A percentile compares a stretch with the other conserved stretches of the same genome.
Conservation (phyloP, 2,797 vertebrate genomes). For the Phataginus tetradactyla region DNA sequence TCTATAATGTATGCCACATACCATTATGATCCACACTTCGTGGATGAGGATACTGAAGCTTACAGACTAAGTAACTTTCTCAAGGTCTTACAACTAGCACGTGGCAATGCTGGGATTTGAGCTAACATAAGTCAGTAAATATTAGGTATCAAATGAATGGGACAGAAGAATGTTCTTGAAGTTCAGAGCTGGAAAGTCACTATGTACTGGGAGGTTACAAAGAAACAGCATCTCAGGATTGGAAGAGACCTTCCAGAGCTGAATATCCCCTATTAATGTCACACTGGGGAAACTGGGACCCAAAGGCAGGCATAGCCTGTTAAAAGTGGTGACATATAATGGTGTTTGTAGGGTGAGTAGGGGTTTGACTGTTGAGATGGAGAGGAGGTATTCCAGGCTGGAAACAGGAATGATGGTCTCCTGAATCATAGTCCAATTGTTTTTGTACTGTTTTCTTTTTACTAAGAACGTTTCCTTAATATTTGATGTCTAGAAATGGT, state of each 20-base stretch:
- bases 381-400: not conserved
- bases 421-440: not conserved
- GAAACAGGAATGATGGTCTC: not conserved
- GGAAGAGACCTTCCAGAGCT: not conserved
- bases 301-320: not conserved
- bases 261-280: not conserved
- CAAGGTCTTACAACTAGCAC: not conserved
- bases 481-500: not conserved
- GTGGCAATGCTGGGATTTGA: not conserved
- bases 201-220: not conserved
- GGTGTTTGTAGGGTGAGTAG: not conserved
- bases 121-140: not conserved
- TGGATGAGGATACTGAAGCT: not conserved
- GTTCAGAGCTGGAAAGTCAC: not conserved
- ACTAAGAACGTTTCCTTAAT: not conserved
- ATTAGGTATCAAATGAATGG: not conserved
- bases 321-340: not conserved
- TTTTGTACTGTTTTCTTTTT: conserved; percentile 39
- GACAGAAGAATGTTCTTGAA: not conserved
- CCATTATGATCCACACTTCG: not conserved
- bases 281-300: not conserved
- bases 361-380: not conserved
- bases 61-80: not conserved
- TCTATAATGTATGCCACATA: not conserved
- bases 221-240: not conserved